Evolutionary conservation across 2,797 vertebrate genomes (phyloP), one percentile per base, ranked within the genome.

Genomic region (Ptychadena robeensis): DNA sequence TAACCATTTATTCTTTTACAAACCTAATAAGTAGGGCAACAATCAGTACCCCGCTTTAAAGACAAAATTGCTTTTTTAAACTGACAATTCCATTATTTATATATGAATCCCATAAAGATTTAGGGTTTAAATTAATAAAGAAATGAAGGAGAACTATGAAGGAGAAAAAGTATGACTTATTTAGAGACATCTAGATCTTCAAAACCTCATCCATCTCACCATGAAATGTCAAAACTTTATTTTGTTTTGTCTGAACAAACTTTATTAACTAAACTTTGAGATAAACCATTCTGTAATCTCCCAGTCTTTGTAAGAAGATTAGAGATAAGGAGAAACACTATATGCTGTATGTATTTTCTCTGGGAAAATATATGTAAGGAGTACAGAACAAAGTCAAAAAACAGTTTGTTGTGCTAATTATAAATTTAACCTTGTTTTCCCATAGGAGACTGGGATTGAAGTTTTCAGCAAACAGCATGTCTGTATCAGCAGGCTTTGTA

Each of bases 371-470:
- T 31, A 61, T 59, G 53, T 73, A 15, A 63, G 32, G 4, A 75
- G 27, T n/a, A 53, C 18, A 4, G 18, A 53, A 53, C 18, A 15
- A 66, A 66, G 64, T 34, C 64, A 34, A 66, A 66, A 12, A 66
- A 66, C 64, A 66, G 64, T 66, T 66, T 66, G 53, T 73, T 25
- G 25, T 59, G 14, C n/a, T 73, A 59, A 57, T 75, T 63, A 64
- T 75, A 38, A 63, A 75, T 37, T 31, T 34, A 59, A 48, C 30
- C 11, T 57, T 59, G 5, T 57, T 34, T 73, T 59, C 22, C 44
- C 31, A 34, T 11, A 12, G 71, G 48, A 73, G 3, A 27, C 48
- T 9, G 8, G 37, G 48, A 27, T 11, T 61, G 27, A 61, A 61
- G 18, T 22, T 61, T 73, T 73, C 4, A 73, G 32, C 53, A 34